Base-by-base conservation (phyloP, 53 echinoderm and acorn worm species). In the Echinometra lucunter region DNA sequence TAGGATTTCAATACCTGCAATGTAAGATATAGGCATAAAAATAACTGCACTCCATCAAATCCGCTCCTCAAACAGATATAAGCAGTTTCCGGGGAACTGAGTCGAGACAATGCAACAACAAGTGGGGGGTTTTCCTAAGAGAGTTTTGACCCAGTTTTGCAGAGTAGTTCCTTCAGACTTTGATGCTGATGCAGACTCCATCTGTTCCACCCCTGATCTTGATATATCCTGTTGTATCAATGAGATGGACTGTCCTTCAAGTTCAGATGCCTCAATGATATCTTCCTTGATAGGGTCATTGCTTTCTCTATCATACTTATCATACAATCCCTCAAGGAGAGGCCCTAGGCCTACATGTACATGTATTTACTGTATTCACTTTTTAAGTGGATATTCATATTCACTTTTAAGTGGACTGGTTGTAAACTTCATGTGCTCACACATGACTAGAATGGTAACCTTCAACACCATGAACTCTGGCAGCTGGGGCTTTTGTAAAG, bases 111-210 rank as follows among this genome's bases (percentile, higher is more conserved):
- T 90, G 90, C 38, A 63, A 58, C 58, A 90, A 90, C 88, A 88
- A 90, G 49, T n/a, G 58, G 90, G 57, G 53, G 58, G 32, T 63
- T 63, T 63, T 90, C 90, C 90, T 90, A 63, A 60, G 90, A 90
- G 90, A 90, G 90, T 58, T 90, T 63, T 90, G 90, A 90, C 90
- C 90, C 58, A 58, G 49, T 90, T 90, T 90, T 37, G 38, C n/a
- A 63, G 58, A 90, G 90, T 11, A 90, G 58, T 90, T 63, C 90
- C 49, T 85, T n/a, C 44, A 85, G 49, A 85, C n/a, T 85, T 85
- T 28, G 85, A 85, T 47, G 19, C 15, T 85, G 85, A 85, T 85
- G 85, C 49, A 28, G 45, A 49, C 45, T 40, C 90, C 90, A 90
- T 90, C 90, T 90, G 90, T 60, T 90, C 56, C 35, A 58, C 63